phyloP scores from a whole-genome alignment of 2,888 invertebrate species.

The Hydroisotoma schaefferi region DNA sequence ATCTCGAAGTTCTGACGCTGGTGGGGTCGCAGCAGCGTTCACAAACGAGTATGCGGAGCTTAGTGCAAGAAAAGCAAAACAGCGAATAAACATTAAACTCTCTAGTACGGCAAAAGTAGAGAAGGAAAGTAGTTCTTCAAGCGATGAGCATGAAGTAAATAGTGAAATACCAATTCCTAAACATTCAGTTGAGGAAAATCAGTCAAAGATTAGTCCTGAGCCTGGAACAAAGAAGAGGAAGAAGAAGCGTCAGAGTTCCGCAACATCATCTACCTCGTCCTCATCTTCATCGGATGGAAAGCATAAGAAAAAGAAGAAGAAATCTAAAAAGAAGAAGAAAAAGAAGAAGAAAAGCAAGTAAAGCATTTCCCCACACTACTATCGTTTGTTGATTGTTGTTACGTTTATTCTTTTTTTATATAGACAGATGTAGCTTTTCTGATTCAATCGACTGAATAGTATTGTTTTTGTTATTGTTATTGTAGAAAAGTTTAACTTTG shows the following conservation, averaged over 20 bases:
- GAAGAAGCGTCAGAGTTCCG: conserved; percentile 7
- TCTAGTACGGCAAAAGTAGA: conserved; percentile 42
- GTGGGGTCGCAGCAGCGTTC: conserved; percentile 10
- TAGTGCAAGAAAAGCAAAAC: conserved; percentile 18
- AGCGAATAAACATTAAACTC: conserved; percentile 48
- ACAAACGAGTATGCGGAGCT: conserved; percentile 6
- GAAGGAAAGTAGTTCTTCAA: conserved; percentile 47
- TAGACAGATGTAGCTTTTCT: too few relatives aligned
- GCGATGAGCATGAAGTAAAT: conserved; percentile 52
- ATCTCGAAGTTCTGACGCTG: conserved; percentile 10
- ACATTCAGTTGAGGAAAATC: conserved; percentile 3
- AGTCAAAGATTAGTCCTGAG: background rate
- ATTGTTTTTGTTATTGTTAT: background rate
- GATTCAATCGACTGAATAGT: too few relatives aligned
- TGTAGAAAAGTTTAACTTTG: too few relatives aligned
- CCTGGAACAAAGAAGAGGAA: conserved; percentile 1
- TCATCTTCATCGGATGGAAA: conserved; percentile 11
- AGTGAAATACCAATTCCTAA: too few relatives aligned
- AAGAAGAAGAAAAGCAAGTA: conserved; percentile 17
- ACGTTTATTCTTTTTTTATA: too few relatives aligned
- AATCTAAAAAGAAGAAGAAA: conserved; percentile 11
- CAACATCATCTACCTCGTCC: conserved; percentile 3
- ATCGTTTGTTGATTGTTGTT: too few relatives aligned
- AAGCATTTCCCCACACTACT: too few relatives aligned
- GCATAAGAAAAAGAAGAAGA: conserved; percentile 14